Evolutionary conservation across 1,140 invertebrate genomes (phyloP).

Genomic region (Neodiprion virginianus): DNA sequence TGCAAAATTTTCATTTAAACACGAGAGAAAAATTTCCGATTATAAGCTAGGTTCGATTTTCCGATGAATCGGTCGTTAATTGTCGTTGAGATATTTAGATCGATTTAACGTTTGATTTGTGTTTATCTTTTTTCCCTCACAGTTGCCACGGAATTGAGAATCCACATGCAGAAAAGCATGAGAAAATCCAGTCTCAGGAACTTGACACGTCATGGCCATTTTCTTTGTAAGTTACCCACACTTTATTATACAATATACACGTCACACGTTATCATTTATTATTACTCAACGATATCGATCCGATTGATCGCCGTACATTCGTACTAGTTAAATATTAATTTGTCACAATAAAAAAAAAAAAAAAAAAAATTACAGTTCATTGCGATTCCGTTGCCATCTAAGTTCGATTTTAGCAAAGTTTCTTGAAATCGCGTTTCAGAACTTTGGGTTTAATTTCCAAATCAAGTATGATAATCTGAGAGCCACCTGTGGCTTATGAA

Average conservation of each 20-base stretch:
- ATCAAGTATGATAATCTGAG: neutral
- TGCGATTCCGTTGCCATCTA: no score
- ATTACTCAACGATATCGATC: neutral
- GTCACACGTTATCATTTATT: neutral
- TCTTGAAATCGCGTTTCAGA: no score
- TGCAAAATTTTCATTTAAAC: no score
- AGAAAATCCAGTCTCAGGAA: slow-evolving; percentile 59
- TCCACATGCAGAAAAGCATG: slow-evolving; percentile 58
- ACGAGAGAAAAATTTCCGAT: neutral
- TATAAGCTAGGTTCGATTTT: neutral
- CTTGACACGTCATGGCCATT: slow-evolving; percentile 61
- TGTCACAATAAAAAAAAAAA: no score
- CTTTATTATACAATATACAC: neutral
- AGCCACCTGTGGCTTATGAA: neutral
- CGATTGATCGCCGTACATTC: neutral
- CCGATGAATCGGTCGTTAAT: neutral
- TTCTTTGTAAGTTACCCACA: slow-evolving; percentile 52
- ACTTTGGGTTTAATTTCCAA: neutral
- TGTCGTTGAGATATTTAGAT: neutral
- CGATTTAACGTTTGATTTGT: neutral
- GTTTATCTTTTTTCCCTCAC: slow-evolving; percentile 18
- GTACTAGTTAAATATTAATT: no score
- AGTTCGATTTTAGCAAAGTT: no score
- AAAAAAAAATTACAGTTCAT: no score
- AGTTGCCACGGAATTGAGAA: slow-evolving; percentile 61